phyloP scores from a whole-genome alignment of 1,140 invertebrate species.

The Aphelinus certus region DNA sequence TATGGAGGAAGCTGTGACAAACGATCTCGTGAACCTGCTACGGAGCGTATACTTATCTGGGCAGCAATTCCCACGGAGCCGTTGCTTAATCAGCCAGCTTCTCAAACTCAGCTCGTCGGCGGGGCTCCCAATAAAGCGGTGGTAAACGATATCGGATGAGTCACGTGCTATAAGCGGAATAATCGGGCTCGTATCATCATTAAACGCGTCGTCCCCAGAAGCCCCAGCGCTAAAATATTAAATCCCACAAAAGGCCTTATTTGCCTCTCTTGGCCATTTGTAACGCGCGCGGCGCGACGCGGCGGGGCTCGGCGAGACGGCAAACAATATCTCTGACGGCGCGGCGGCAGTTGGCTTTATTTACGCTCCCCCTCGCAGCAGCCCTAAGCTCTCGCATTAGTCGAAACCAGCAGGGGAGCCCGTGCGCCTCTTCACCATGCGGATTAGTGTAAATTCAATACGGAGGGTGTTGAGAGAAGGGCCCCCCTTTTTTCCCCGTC shows the following conservation, averaged over 20 bases:
- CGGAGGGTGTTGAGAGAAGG: slow-evolving; percentile 11
- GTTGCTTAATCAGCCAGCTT: too few species aligned
- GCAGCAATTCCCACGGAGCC: too few species aligned
- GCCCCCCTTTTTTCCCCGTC: slow-evolving; percentile 11
- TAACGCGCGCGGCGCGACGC: not conserved
- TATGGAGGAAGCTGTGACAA: too few species aligned
- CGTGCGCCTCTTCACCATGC: slow-evolving; percentile 34
- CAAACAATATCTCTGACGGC: slow-evolving; percentile 2
- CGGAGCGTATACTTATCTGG: too few species aligned
- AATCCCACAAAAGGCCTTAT: slow-evolving; percentile 34
- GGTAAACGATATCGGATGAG: slow-evolving; percentile 11
- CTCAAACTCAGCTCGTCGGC: too few species aligned
- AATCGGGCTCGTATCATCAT: slow-evolving; percentile 2
- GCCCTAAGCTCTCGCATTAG: slow-evolving; percentile 25
- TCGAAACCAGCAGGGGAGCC: slow-evolving; percentile 10
- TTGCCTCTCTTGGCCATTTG: slow-evolving; percentile 40
- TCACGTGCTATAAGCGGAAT: not conserved
- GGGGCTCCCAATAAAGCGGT: slow-evolving; percentile 4
- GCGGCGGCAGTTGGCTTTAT: slow-evolving; percentile 25
- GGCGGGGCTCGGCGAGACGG: not conserved
- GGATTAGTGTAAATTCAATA: slow-evolving; percentile 42
- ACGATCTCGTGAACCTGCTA: too few species aligned
- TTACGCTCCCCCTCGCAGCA: slow-evolving; percentile 21
- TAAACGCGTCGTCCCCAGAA: not conserved
- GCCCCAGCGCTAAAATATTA: slow-evolving; percentile 25